Base-by-base conservation (phyloP, 2,113 vertebrate species). In the Tetraodon nigroviridis region DNA sequence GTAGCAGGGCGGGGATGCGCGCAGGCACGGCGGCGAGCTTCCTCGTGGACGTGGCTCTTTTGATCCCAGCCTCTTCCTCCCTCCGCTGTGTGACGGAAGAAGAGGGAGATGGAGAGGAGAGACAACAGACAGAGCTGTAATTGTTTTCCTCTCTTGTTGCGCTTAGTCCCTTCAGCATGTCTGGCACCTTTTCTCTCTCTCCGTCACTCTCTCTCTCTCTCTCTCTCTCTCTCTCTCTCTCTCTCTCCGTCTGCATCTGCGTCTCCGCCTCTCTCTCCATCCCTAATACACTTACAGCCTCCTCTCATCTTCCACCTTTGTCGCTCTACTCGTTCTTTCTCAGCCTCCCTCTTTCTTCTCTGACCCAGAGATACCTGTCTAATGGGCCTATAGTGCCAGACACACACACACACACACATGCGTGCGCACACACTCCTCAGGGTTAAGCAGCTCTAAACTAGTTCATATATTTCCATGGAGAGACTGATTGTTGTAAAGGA, bases 391-490 rank as follows among this genome's bases (percentile, higher is more conserved):
- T 24, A 32, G 42, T 51, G 40, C 19, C 4, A 7, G 11, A n/a
- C 15, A 46, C 22, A 40, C 27, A 32, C 14, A 32, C 29, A 49
- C 65, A 52, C 19, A 20, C 22, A 68, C 51, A 58, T 24, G 46
- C 24, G 17, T 6, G 51, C 68, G 47, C 53, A 27, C 52, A 14
- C 37, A 61, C 58, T 67, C 62, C 55, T 61, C 52, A 11, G 69
- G 80, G 75, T 79, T 76, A 74, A 80, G 62, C 71, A 61, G 58
- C 61, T 20, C 76, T 78, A 80, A 83, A 84, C 71, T 81, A 76
- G 78, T 81, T 86, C 69, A 84, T 71, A 82, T 80, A 72, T 82
- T 80, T 86, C 79, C 75, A 77, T 63, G 53, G 79, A 80, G 67
- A 78, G 76, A 66, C 55, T 66, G 63, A 68, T 58, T 73, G 64